A percentile compares a stretch with the other conserved stretches of the same genome.
These are phyloP conservation scores for Hirtodrosophila duncani DNA, from an alignment of 2,888 invertebrate species.

Conservation along the genomic window DNA sequence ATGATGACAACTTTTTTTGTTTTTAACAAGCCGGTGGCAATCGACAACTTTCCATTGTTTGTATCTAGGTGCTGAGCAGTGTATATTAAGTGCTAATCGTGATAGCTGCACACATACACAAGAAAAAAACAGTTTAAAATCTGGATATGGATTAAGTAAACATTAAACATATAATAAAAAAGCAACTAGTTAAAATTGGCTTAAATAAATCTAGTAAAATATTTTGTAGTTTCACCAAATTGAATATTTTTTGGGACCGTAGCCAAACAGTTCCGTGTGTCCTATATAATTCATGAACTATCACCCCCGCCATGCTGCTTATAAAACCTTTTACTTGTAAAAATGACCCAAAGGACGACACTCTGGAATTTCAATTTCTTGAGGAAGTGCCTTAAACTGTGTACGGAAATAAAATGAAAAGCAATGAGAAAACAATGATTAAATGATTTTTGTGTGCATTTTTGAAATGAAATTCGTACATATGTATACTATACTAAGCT, in stretches of 20 bases:
- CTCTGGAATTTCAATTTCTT: conserved; percentile 52
- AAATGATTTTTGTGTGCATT: conserved; percentile 6
- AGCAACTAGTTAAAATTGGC: not conserved
- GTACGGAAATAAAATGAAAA: conserved; percentile 19
- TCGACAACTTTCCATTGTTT: too few relatives aligned
- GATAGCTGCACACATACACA: conserved; percentile 39
- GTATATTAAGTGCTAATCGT: conserved; percentile 51
- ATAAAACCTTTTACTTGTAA: conserved; percentile 15
- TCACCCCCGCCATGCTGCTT: conserved; percentile 18
- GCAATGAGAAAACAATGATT: conserved; percentile 5
- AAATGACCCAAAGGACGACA: conserved; percentile 35
- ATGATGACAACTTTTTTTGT: too few relatives aligned
- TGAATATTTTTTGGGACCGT: too few relatives aligned
- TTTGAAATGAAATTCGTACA: conserved; percentile 4
- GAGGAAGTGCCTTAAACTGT: conserved; percentile 64
- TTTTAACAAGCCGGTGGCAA: too few relatives aligned
- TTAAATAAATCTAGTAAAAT: too few relatives aligned
- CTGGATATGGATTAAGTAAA: not conserved
- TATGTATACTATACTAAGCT: conserved; percentile 27
- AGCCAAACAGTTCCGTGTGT: too few relatives aligned
- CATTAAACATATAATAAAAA: not conserved
- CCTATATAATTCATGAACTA: too few relatives aligned
- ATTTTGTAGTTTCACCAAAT: too few relatives aligned
- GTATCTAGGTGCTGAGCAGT: too few relatives aligned
- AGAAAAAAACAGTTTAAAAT: not conserved